phyloP scores from a whole-genome alignment of 2,113 vertebrate genomes.

The Deroptyus accipitrinus region DNA sequence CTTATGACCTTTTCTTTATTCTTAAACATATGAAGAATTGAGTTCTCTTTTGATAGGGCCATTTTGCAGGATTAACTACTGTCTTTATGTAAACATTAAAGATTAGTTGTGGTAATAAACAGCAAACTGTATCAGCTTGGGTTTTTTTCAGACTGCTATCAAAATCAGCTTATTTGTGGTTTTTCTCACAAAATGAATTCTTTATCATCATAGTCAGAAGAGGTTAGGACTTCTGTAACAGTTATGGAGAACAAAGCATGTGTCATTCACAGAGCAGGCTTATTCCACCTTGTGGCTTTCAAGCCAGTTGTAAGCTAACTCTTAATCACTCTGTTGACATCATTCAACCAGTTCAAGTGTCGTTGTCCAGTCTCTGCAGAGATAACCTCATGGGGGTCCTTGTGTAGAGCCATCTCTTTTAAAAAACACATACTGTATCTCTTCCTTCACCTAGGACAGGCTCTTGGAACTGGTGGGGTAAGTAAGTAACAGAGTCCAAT shows the following conservation, averaged over 20 bases:
- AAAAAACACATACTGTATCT: background rate
- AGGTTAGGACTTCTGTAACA: background rate
- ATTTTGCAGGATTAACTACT: background rate
- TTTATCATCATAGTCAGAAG: background rate
- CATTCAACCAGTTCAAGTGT: background rate
- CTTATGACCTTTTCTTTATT: background rate
- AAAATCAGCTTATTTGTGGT: background rate
- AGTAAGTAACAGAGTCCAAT: background rate
- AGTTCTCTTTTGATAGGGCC: background rate
- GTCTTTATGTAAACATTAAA: background rate
- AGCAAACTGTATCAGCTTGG: background rate
- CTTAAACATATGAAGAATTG: background rate
- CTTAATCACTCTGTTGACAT: background rate
- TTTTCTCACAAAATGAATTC: background rate
- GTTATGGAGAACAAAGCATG: background rate
- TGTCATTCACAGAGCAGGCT: background rate
- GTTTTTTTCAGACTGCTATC: background rate
- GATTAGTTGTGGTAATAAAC: background rate
- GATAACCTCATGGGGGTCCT: background rate
- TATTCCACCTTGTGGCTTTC: background rate
- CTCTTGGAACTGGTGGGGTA: background rate
- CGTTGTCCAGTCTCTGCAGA: rapidly evolving
- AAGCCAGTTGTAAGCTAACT: background rate
- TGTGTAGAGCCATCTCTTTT: background rate
- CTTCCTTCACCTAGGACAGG: background rate